Base-by-base conservation (phyloP, 2,113 vertebrate species). In the Sterna hirundo region DNA sequence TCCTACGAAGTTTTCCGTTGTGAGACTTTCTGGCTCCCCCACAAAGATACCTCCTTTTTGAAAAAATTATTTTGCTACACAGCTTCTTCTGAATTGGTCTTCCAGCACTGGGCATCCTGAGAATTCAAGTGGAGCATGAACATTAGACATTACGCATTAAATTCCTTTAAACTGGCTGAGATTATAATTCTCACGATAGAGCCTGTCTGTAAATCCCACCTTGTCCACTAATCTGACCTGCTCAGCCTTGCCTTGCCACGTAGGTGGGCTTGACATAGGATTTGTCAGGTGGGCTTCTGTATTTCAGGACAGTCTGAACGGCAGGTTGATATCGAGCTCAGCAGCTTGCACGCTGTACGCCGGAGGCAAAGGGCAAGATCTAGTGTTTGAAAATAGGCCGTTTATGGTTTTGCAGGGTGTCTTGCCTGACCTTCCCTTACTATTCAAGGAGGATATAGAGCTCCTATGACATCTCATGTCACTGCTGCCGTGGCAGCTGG, bases 201-300 rank as follows among this genome's bases (percentile, higher is more conserved):
- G 3, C 4, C 25, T 57, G 17, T 51, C n/a, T 52, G 13, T 40
- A 80, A 49, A 51, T 20, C 18, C 10, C 18, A 49, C 25, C 23
- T 49, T 62, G 11, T 15, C 15, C 44, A 27, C 17, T 2, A 1
- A 5, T 10, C 27, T 72, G 68, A 13, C 9, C 0, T 11, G 29
- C 30, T 86, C 17, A 83, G 44, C 54, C 21, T 36, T 55, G 22
- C 22, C 13, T 78, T 57, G 13, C 36, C 21, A 5, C 0, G 9
- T 2, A n/a, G 26, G 3, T 54, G 20, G 4, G 7, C 8, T 36
- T 47, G 23, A 13, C 0, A 0, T 5, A 38, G 29, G 18, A 14
- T 83, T 86, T 96, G 1, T 60, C 40, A 34, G 30, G 20, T 47
- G 36, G 5, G 11, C 38, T 94, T 61, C 27, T 14, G 60, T 32